Conservation (phyloP, 1,140 invertebrate species). For the Paramacrobiotus metropolitanus region DNA sequence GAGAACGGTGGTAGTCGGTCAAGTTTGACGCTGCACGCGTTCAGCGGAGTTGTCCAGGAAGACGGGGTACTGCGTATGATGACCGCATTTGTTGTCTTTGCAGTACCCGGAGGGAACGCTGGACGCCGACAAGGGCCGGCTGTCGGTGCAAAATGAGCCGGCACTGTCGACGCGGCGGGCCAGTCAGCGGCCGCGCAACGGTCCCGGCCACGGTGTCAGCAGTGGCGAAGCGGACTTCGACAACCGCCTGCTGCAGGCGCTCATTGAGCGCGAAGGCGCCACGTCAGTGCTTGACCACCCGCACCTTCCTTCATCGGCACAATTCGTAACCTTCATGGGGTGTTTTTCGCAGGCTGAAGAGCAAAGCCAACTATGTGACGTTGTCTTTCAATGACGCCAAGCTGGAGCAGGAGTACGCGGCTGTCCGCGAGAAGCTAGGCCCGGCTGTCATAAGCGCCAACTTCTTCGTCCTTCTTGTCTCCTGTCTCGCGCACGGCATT, state of each 20-base stretch:
- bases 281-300: neutral
- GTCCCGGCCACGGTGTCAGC: neutral
- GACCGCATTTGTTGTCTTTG: conserved; percentile 5
- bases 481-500: neutral
- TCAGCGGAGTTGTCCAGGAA: too few species aligned
- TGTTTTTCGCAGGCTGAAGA: neutral
- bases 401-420: neutral
- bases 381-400: neutral
- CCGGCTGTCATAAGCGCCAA: neutral
- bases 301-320: too few species aligned
- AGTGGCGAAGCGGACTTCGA: neutral
- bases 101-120: conserved; percentile 22
- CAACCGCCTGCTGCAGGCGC: neutral
- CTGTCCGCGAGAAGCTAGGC: neutral
- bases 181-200: neutral
- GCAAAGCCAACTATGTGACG: neutral
- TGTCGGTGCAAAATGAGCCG: neutral
- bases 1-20: too few species aligned
- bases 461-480: neutral
- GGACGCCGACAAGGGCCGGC: conserved; percentile 11
- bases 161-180: neutral
- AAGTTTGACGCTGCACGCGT: too few species aligned
- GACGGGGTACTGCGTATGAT: neutral
- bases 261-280: neutral
- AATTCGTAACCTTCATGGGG: neutral